These are phyloP conservation scores for Ruditapes philippinarum DNA, from an alignment of 1,140 invertebrate genomes.

Conservation along the genomic window DNA sequence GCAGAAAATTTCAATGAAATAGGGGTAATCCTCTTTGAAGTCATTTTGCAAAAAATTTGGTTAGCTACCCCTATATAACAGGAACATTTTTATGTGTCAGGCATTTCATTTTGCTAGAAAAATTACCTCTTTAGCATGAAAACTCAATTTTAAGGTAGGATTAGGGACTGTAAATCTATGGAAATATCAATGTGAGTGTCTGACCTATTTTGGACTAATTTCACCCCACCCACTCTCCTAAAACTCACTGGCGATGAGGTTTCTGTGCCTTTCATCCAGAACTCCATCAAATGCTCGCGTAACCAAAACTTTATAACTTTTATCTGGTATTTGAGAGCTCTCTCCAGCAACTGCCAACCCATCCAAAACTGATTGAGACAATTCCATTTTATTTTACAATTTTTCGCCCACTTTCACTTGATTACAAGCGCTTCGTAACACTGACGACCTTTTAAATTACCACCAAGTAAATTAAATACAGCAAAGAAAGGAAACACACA, in stretches of 20 bases:
- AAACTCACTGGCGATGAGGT: conserved; percentile 69
- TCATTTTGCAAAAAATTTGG: too few relatives aligned
- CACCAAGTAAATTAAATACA: background rate
- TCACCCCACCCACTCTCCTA: background rate
- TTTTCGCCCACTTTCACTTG: background rate
- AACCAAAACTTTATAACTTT: conserved; percentile 73
- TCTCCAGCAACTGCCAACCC: conserved; percentile 78
- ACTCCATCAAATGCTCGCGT: conserved; percentile 75
- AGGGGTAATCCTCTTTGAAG: too few relatives aligned
- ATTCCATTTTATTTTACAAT: conserved; percentile 70
- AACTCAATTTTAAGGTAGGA: too few relatives aligned
- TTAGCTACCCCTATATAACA: too few relatives aligned
- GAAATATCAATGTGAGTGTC: too few relatives aligned
- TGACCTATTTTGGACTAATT: too few relatives aligned
- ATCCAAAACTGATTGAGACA: conserved; percentile 72
- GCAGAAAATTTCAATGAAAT: too few relatives aligned
- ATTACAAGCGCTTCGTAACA: background rate
- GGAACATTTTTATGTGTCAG: too few relatives aligned
- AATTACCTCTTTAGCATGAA: too few relatives aligned
- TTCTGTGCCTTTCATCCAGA: conserved; percentile 67
- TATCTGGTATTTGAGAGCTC: conserved; percentile 75
- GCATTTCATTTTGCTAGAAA: too few relatives aligned
- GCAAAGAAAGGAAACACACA: background rate
- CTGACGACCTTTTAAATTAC: background rate
- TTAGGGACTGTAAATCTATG: too few relatives aligned